phyloP scores from a whole-genome alignment of 2,113 vertebrate species.

The Peromyscus polionotus region DNA sequence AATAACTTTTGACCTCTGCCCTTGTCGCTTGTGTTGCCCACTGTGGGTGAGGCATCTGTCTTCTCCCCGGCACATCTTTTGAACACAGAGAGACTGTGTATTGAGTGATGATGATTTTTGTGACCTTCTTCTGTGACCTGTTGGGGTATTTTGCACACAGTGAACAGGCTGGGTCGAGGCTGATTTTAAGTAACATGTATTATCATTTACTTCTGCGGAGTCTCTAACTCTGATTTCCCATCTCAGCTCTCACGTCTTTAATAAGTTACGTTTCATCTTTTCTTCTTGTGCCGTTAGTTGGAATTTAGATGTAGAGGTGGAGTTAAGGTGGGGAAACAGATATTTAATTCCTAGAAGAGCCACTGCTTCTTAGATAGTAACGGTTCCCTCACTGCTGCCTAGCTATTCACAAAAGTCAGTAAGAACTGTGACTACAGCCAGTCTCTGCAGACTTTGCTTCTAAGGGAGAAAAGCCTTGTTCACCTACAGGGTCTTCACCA shows the following conservation, averaged over 20 bases:
- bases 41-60: conserved; percentile 74
- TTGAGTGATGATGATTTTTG: conserved; percentile 58
- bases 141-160: conserved; percentile 22
- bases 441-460: neutral
- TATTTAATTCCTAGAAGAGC: neutral
- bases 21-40: conserved; percentile 64
- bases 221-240: neutral
- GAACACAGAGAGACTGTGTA: conserved; percentile 34
- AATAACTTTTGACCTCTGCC: conserved; percentile 81
- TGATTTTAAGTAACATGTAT: neutral
- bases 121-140: conserved; percentile 36
- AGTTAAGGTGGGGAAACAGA: neutral
- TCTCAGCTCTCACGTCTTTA: neutral
- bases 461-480: neutral
- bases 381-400: rapidly evolving
- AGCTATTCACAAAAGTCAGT: neutral
- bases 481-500: rapidly evolving
- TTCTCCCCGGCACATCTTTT: conserved; percentile 67
- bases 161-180: neutral
- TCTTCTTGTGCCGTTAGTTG: neutral
- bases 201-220: conserved; percentile 10
- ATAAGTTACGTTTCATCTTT: neutral
- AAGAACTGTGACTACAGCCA: rapidly evolving
- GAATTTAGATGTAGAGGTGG: neutral
- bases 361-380: neutral